Evolutionary conservation across 1,140 invertebrate genomes (phyloP).

Genomic region (Arion vulgaris): DNA sequence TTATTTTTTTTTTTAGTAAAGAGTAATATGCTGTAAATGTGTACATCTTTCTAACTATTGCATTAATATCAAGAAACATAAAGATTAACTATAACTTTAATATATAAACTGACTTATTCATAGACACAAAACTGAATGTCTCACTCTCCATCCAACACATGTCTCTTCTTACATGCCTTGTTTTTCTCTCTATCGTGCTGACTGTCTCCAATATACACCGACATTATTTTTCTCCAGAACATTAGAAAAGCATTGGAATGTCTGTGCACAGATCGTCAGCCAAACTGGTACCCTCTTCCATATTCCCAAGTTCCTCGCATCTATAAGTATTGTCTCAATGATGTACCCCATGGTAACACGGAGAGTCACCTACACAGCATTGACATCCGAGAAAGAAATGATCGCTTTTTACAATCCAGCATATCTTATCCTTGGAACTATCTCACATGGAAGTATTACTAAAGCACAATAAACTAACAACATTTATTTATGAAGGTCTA

Average conservation of each 20-base stretch:
- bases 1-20: no score
- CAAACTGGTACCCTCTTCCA: constrained; percentile 20
- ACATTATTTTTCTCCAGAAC: constrained; percentile 18
- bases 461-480: neutral
- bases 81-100: no score
- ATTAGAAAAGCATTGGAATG: neutral
- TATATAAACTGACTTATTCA: no score
- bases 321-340: constrained; percentile 18
- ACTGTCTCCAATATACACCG: no score
- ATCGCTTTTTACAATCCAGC: constrained; percentile 5
- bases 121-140: no score
- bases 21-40: no score
- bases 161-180: no score
- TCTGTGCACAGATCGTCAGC: neutral
- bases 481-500: no score
- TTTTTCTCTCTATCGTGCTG: no score
- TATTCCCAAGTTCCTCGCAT: neutral
- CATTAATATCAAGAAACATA: no score
- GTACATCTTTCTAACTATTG: no score
- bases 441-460: constrained; percentile 24
- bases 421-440: constrained; percentile 28
- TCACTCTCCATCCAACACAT: no score
- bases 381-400: neutral
- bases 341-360: constrained; percentile 5
- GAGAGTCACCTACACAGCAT: neutral